Evolutionary conservation across 2,113 vertebrate genomes (phyloP), one percentile per base, ranked within the genome.

Genomic region (Sphaerodactylus townsendi): DNA sequence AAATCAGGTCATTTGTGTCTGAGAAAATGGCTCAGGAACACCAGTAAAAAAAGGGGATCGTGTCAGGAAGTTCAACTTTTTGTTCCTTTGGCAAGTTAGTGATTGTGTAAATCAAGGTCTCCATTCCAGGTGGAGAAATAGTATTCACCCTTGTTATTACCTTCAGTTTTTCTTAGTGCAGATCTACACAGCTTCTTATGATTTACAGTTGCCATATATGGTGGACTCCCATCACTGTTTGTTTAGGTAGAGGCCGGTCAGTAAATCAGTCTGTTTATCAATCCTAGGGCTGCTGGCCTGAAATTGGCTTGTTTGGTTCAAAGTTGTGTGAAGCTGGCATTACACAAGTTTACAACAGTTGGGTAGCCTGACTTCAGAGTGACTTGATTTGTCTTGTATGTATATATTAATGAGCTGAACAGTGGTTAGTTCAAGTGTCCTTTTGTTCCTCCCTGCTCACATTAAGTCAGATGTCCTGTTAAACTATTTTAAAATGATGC

Each of bases 101-200:
- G 69, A 3, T 83, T 85, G 65, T 84, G 59, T 83, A 87, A 90
- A 44, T 87, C 82, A 59, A 83, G 30, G 10, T 83, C 44, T 82
- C 1, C 74, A 80, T 86, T 86, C 44, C 80, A 76, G 10, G 10
- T 81, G 91, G 84, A 92, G 85, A 91, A 91, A 88, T 86, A 15
- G 71, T 59, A 88, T 79, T 65, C 50, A 86, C 68, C 85, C 92
- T 69, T 86, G 79, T 90, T 37, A 37, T 30, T 14, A 79, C 30
- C 25, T n/a, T 2, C 2, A 14, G 13, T 28, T 41, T 79, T 79
- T 15, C 64, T 46, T 77, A 90, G 89, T 21, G 68, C 68, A 7
- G 35, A 3, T 10, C 50, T 37, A 3, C 33, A 62, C 10, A 28
- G 10, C 25, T 9, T 62, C 21, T 59, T 59, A 53, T 4, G 35